phyloP scores from a whole-genome alignment of 2,797 vertebrate species.

The Monodelphis domestica region DNA sequence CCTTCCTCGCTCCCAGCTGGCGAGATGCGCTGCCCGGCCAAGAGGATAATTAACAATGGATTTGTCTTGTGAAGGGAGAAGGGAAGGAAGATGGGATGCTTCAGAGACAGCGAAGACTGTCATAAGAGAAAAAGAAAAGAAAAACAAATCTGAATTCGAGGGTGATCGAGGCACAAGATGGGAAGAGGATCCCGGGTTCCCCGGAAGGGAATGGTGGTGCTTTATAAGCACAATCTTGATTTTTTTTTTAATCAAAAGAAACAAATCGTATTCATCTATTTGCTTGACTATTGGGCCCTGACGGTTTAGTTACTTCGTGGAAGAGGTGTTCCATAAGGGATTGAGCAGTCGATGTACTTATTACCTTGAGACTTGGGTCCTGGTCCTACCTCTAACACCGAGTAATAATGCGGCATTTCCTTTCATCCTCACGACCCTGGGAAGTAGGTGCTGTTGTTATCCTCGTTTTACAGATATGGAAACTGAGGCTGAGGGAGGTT shows the following conservation, averaged over 20 bases:
- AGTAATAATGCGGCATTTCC: neutral
- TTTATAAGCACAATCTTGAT: neutral
- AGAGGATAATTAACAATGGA: fast-evolving
- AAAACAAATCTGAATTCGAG: neutral
- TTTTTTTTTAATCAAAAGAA: neutral
- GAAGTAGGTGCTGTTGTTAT: neutral
- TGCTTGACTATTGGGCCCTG: neutral
- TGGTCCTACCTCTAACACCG: neutral
- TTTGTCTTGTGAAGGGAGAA: neutral
- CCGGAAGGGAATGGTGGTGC: neutral
- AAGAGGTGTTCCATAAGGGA: neutral
- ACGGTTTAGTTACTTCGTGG: neutral
- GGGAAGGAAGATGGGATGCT: neutral
- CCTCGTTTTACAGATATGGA: neutral
- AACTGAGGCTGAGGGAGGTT: neutral
- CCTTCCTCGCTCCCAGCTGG: neutral
- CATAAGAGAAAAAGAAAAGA: neutral
- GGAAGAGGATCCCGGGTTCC: neutral
- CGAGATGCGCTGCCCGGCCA: neutral
- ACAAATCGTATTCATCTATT: neutral
- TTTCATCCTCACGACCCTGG: neutral
- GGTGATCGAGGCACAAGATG: neutral
- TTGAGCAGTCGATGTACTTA: neutral
- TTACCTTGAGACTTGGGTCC: neutral
- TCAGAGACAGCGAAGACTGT: neutral